Evolutionary conservation across 2,113 vertebrate species (phyloP).

Genomic region (Todiramphus saurophagus): DNA sequence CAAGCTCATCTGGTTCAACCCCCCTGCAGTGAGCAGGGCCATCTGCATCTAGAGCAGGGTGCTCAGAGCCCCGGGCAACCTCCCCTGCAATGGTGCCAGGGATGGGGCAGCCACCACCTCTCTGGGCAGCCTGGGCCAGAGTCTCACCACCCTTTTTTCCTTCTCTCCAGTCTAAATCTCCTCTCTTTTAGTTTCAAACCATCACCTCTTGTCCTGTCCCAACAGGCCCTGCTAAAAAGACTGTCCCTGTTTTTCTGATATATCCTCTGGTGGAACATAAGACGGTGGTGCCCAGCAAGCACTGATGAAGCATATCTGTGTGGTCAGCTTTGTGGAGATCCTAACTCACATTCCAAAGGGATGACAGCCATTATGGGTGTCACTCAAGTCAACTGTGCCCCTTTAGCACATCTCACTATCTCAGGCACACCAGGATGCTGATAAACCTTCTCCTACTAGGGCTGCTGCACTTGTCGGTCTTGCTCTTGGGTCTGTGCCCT

Average conservation of each 20-base stretch:
- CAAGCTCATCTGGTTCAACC: background rate
- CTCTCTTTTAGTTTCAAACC: background rate
- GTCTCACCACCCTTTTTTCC: background rate
- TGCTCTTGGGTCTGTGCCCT: background rate
- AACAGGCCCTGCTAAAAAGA: background rate
- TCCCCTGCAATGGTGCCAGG: background rate
- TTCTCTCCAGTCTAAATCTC: background rate
- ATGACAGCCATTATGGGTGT: fast-evolving
- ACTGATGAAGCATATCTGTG: background rate
- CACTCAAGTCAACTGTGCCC: background rate
- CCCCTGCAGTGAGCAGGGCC: background rate
- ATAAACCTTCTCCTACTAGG: background rate
- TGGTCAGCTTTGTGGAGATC: background rate
- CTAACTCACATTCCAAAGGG: background rate
- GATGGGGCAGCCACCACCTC: background rate
- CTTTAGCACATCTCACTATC: background rate
- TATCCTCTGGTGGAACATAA: fast-evolving
- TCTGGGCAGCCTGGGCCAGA: background rate
- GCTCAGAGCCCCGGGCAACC: background rate
- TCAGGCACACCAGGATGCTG: background rate
- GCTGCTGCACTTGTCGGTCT: background rate
- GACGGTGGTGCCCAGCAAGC: background rate
- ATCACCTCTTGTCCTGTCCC: background rate
- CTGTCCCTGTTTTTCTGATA: background rate
- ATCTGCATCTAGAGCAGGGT: background rate